phyloP scores from a whole-genome alignment of 2,797 vertebrate species.

The Gymnoscopelus braueri region DNA sequence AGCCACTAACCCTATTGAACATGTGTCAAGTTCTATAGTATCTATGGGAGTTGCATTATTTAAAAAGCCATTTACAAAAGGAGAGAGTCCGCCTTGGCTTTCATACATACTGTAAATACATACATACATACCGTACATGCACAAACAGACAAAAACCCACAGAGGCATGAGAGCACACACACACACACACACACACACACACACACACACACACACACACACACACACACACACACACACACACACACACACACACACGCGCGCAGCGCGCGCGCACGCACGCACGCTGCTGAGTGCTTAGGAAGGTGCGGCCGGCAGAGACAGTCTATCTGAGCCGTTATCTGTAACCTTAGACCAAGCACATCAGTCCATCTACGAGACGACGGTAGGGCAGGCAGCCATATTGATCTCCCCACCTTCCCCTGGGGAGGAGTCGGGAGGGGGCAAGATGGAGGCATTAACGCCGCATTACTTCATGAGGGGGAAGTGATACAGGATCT shows the following conservation, averaged over 20 bases:
- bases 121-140: background rate
- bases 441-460: constrained; percentile 78
- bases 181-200: constrained; percentile 17
- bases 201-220: constrained; percentile 15
- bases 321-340: constrained; percentile 57
- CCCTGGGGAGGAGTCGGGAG: constrained; percentile 62
- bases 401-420: constrained; percentile 74
- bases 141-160: background rate
- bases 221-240: constrained; percentile 17
- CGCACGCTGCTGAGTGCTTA: constrained; percentile 54
- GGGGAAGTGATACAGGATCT: constrained; percentile 67
- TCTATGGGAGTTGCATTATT: constrained; percentile 81
- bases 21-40: constrained; percentile 61
- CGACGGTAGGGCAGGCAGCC: constrained; percentile 56
- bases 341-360: constrained; percentile 80
- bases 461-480: constrained; percentile 68
- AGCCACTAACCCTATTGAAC: constrained; percentile 56
- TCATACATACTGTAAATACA: background rate
- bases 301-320: constrained; percentile 52
- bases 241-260: constrained; percentile 9
- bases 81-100: constrained; percentile 26
- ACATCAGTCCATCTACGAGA: constrained; percentile 72
- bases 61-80: constrained; percentile 64
- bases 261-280: too few relatives aligned
- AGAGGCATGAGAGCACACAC: constrained; percentile 9